These are phyloP conservation scores for Reinhardtius hippoglossoides DNA, from an alignment of 2,113 vertebrate species.

Conservation along the genomic window DNA sequence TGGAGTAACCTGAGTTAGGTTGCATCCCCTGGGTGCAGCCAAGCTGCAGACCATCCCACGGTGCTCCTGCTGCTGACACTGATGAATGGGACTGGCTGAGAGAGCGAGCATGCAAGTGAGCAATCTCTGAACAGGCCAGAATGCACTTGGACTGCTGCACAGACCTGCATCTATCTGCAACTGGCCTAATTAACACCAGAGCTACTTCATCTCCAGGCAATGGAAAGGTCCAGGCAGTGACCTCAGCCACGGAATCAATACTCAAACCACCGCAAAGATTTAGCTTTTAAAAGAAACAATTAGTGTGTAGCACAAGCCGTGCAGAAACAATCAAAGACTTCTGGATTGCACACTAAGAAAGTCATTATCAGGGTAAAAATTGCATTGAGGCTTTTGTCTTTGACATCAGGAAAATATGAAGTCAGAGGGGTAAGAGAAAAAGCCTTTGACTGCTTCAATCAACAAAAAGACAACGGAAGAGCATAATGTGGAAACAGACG, in stretches of 20 bases:
- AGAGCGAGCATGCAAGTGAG: too few species aligned
- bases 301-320: conserved; percentile 8
- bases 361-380: conserved; percentile 10
- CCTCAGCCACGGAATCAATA: conserved; percentile 51
- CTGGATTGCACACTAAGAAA: conserved; percentile 18
- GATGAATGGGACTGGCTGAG: conserved; percentile 29
- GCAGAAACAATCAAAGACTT: conserved; percentile 26
- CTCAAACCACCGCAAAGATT: conserved; percentile 37
- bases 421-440: background rate
- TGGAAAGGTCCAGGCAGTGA: conserved; percentile 39
- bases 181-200: conserved; percentile 40
- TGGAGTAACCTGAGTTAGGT: background rate
- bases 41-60: background rate
- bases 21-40: background rate
- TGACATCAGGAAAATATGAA: conserved; percentile 22
- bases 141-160: background rate
- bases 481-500: background rate
- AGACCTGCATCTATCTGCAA: conserved; percentile 31
- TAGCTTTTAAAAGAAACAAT: conserved; percentile 46
- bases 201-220: conserved; percentile 30
- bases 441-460: background rate
- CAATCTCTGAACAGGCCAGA: background rate
- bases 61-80: conserved; percentile 20
- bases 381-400: conserved; percentile 3
- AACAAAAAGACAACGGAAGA: conserved; percentile 1